Percentiles rank a stretch among this genome's conserved stretches.
Evolutionary conservation across 2,113 vertebrate genomes (phyloP).

Genomic region (Perca flavescens): DNA sequence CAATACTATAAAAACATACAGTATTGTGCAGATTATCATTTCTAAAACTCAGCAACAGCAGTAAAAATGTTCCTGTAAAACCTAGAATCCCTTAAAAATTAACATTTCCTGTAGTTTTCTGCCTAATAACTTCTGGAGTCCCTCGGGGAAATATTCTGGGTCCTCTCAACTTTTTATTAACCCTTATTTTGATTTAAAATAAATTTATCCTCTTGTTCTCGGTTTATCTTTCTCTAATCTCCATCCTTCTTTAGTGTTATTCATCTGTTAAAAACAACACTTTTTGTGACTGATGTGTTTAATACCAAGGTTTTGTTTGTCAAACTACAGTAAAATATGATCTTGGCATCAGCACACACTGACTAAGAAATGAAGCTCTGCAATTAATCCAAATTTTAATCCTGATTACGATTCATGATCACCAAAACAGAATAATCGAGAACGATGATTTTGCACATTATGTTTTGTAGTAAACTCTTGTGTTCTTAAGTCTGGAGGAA

Average conservation of each 20-base stretch:
- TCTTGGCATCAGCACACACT: background rate
- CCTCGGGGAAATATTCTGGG: conserved; percentile 2
- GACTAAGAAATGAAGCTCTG: too few relatives aligned
- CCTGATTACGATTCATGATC: too few relatives aligned
- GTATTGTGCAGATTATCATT: background rate
- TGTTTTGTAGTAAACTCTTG: too few relatives aligned
- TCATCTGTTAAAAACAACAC: background rate
- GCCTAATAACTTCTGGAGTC: background rate
- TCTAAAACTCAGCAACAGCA: conserved; percentile 2
- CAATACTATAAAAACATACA: conserved; percentile 47
- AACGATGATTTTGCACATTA: too few relatives aligned
- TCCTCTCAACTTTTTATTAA: background rate
- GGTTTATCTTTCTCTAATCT: background rate
- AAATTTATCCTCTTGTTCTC: background rate
- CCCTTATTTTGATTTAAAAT: background rate
- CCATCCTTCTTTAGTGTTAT: background rate
- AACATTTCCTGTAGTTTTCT: conserved; percentile 1
- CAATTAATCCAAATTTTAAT: too few relatives aligned
- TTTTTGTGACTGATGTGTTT: background rate
- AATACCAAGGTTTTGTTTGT: background rate
- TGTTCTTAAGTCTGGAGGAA: too few relatives aligned
- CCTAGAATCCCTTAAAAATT: background rate
- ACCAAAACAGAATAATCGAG: too few relatives aligned
- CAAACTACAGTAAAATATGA: background rate
- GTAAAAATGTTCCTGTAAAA: conserved; percentile 22